Evolutionary conservation across 2,113 vertebrate species (phyloP).

Genomic region (Python bivittatus): DNA sequence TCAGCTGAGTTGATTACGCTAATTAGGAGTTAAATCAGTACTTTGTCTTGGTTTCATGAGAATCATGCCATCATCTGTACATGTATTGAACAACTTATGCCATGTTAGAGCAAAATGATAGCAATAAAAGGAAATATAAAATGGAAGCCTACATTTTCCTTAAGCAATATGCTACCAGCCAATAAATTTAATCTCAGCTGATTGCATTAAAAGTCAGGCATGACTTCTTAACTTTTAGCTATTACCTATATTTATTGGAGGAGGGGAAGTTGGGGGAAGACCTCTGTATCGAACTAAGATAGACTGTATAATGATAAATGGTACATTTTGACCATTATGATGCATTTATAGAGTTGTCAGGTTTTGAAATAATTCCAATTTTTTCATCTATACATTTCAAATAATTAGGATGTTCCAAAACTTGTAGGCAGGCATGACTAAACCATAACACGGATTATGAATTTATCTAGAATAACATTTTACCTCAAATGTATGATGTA

Average conservation of each 20-base stretch:
- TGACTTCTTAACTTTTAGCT: neutral
- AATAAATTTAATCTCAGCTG: neutral
- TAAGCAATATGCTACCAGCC: neutral
- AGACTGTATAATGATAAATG: slow-evolving; percentile 6
- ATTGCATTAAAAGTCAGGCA: neutral
- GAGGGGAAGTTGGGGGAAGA: neutral
- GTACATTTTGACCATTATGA: neutral
- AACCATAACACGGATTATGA: neutral
- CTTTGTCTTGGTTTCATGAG: slow-evolving; percentile 50
- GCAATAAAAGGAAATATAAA: slow-evolving; percentile 20
- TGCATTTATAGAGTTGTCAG: neutral
- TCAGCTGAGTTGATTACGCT: slow-evolving; percentile 66
- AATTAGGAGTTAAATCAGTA: slow-evolving; percentile 67
- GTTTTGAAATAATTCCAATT: neutral
- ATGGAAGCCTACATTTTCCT: neutral
- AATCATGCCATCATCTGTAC: neutral
- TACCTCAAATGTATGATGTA: neutral
- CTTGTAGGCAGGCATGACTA: neutral
- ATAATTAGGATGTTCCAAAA: slow-evolving; percentile 34
- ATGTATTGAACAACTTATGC: rapidly evolving
- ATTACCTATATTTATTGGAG: neutral
- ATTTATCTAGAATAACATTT: slow-evolving; percentile 17
- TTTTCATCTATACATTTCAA: slow-evolving; percentile 3
- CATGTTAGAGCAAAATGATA: slow-evolving; percentile 43
- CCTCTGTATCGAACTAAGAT: neutral